These are phyloP conservation scores for Temnothorax curvispinosus DNA, from an alignment of 1,140 invertebrate genomes.

Conservation along the genomic window DNA sequence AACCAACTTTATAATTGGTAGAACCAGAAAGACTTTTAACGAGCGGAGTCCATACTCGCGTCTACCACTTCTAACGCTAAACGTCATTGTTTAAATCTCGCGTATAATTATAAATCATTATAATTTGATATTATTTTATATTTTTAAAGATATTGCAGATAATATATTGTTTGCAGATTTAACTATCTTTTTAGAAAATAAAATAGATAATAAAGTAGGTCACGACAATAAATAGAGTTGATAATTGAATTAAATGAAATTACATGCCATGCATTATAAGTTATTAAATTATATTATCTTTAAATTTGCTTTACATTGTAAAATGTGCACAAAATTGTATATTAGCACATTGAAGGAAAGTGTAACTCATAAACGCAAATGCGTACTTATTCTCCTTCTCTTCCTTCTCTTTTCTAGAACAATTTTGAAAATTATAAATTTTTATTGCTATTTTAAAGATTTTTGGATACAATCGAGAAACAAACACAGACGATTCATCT, in stretches of 20 bases:
- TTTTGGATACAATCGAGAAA: slow-evolving; percentile 18
- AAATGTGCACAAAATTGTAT: too few relatives aligned
- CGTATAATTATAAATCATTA: background rate
- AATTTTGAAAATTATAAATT: background rate
- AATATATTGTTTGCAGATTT: background rate
- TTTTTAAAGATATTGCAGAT: background rate
- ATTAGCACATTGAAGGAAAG: too few relatives aligned
- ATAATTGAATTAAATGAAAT: background rate
- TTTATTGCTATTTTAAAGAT: slow-evolving; percentile 5
- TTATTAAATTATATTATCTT: background rate
- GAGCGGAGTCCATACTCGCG: background rate
- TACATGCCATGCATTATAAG: background rate
- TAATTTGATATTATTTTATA: background rate
- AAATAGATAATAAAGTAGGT: background rate
- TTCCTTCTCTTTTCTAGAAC: background rate
- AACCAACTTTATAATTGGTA: slow-evolving; percentile 24
- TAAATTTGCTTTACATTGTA: background rate
- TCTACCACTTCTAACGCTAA: background rate
- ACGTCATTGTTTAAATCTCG: background rate
- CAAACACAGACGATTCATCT: background rate
- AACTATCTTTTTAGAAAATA: background rate
- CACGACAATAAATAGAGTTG: slow-evolving; percentile 9
- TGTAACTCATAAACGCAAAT: background rate
- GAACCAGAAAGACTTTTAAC: background rate
- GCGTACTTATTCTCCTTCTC: background rate